Evolutionary conservation across 1,140 invertebrate species (phyloP).

Genomic region (Aporrectodea caliginosa): DNA sequence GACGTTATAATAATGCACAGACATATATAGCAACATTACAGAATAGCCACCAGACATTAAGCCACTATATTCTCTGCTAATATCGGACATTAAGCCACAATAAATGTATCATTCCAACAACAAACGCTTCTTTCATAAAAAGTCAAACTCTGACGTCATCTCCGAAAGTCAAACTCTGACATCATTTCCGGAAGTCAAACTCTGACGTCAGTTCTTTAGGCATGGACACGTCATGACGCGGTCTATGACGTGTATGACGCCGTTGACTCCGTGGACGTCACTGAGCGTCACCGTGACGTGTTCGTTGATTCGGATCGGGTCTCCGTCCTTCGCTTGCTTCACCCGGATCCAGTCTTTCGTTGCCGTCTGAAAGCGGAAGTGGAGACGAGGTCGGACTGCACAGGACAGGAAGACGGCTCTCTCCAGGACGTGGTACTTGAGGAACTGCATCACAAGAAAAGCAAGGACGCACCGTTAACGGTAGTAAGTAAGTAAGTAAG

Average conservation of each 20-base stretch:
- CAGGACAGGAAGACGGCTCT: conserved; percentile 2
- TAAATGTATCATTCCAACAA: too few relatives aligned
- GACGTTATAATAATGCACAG: too few relatives aligned
- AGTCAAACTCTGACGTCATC: too few relatives aligned
- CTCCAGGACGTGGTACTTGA: conserved; percentile 14
- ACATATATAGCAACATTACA: too few relatives aligned
- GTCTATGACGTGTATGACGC: conserved; percentile 52
- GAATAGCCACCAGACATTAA: too few relatives aligned
- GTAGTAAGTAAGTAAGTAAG: too few relatives aligned
- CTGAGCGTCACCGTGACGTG: conserved; percentile 37
- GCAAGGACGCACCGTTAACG: neutral
- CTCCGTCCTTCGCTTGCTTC: neutral
- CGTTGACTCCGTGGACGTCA: conserved; percentile 52
- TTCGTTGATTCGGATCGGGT: conserved; percentile 33
- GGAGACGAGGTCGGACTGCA: neutral
- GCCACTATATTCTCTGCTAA: too few relatives aligned
- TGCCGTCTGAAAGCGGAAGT: conserved; percentile 15
- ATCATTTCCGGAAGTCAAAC: neutral
- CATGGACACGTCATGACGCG: conserved; percentile 57
- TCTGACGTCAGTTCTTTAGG: too few relatives aligned
- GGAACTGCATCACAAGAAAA: conserved; percentile 19
- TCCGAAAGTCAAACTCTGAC: too few relatives aligned
- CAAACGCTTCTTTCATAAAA: too few relatives aligned
- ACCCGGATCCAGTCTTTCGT: conserved; percentile 15
- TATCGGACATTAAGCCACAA: too few relatives aligned